Conservation (phyloP, 1,140 invertebrate species). For the Bombus pascuorum region DNA sequence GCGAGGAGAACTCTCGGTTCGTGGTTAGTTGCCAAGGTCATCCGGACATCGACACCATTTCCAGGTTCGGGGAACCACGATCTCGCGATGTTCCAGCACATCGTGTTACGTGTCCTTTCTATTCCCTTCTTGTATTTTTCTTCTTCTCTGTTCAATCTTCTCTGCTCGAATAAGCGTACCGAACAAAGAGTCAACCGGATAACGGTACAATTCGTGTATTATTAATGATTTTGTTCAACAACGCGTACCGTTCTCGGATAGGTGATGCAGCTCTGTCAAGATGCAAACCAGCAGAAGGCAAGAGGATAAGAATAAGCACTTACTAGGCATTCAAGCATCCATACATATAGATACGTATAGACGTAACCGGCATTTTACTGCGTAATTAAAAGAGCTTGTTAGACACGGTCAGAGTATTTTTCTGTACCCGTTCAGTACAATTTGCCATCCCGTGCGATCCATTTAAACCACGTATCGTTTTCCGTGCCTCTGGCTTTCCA, state of each 20-base stretch:
- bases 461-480: not conserved
- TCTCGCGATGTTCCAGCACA: not conserved
- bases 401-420: constrained; percentile 35
- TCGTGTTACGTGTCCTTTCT: not conserved
- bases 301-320: not conserved
- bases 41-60: constrained; percentile 2
- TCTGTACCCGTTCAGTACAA: constrained; percentile 3
- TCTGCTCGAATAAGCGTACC: not conserved
- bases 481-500: not conserved
- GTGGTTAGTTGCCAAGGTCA: constrained; percentile 36
- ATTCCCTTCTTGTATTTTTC: not conserved
- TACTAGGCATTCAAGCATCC: constrained; percentile 10
- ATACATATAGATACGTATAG: not conserved
- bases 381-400: constrained; percentile 46
- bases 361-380: not conserved
- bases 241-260: constrained; percentile 19
- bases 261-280: not conserved
- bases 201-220: constrained; percentile 26
- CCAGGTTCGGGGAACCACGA: not conserved
- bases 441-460: not conserved
- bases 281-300: not conserved
- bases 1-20: constrained; percentile 43
- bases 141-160: not conserved
- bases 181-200: not conserved
- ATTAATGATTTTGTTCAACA: constrained; percentile 26